Evolutionary conservation across 2,797 vertebrate genomes (phyloP).

Genomic region (Mormyrus proboscirostris): DNA sequence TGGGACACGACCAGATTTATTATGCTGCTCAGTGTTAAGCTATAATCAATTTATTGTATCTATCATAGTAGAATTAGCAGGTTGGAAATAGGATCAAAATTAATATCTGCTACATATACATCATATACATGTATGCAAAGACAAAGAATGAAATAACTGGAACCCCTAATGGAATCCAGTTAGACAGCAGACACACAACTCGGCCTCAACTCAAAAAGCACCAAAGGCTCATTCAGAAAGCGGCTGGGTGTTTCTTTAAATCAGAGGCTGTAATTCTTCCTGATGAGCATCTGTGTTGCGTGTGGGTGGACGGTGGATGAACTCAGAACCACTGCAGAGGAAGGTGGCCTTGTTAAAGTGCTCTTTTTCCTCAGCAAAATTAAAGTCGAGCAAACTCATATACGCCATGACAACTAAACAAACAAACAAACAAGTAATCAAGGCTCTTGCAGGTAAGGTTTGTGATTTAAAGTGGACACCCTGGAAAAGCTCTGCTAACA

Average conservation of each 20-base stretch:
- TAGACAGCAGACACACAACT: not conserved
- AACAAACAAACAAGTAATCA: slow-evolving; percentile 6
- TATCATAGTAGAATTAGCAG: not conserved
- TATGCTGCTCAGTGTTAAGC: not conserved
- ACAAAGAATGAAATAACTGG: not conserved
- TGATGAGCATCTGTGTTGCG: slow-evolving; percentile 36
- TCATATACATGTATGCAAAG: not conserved
- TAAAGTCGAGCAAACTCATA: not conserved
- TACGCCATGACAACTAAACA: not conserved
- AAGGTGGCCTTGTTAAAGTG: not conserved
- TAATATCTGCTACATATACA: not conserved
- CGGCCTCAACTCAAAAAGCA: not conserved
- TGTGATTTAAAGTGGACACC: not conserved
- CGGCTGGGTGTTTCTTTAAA: slow-evolving; percentile 29
- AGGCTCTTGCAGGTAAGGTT: not conserved
- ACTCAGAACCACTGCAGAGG: slow-evolving; percentile 12
- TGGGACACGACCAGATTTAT: not conserved
- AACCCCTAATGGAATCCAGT: not conserved
- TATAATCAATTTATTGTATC: not conserved
- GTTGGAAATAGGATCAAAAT: not conserved
- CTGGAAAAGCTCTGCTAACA: not conserved
- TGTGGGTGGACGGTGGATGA: slow-evolving; percentile 37
- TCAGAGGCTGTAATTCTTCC: slow-evolving; percentile 38
- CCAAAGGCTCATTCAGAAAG: slow-evolving; percentile 22
- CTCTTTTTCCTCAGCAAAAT: slow-evolving; percentile 19